phyloP scores from a whole-genome alignment of 1,140 invertebrate species.

The Heliconius melpomene region DNA sequence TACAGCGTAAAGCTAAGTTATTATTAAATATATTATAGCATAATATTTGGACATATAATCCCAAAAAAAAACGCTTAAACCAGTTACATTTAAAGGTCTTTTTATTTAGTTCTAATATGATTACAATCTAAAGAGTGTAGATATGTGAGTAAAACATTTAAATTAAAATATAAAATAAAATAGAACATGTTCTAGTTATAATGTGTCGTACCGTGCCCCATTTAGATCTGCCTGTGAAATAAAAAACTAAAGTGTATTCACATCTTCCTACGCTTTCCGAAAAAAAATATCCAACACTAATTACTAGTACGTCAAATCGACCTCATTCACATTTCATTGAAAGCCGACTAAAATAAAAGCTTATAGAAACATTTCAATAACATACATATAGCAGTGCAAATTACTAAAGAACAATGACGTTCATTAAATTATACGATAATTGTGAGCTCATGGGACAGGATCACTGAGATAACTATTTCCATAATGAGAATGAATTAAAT shows the following conservation, averaged over 20 bases:
- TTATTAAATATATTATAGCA: no score
- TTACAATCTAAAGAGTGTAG: not conserved
- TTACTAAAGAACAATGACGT: slow-evolving; percentile 3
- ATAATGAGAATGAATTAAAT: no score
- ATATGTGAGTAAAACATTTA: not conserved
- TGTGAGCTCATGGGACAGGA: not conserved
- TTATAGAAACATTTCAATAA: slow-evolving; percentile 14
- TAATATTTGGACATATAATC: no score
- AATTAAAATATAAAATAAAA: not conserved
- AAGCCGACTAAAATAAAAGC: slow-evolving; percentile 11
- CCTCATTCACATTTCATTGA: slow-evolving; percentile 7
- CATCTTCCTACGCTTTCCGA: not conserved
- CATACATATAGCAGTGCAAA: not conserved
- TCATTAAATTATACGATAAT: slow-evolving; percentile 4
- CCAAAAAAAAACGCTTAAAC: no score
- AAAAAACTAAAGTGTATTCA: not conserved
- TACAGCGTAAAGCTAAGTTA: no score
- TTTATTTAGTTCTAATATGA: not conserved
- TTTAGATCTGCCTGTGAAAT: not conserved
- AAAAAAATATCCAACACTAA: not conserved
- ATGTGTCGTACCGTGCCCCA: not conserved
- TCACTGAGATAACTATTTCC: not conserved
- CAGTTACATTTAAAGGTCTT: no score
- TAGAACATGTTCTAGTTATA: not conserved
- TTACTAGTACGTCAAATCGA: slow-evolving; percentile 5